Conservation (phyloP, 2,797 vertebrate species). For the Poecilia picta region DNA sequence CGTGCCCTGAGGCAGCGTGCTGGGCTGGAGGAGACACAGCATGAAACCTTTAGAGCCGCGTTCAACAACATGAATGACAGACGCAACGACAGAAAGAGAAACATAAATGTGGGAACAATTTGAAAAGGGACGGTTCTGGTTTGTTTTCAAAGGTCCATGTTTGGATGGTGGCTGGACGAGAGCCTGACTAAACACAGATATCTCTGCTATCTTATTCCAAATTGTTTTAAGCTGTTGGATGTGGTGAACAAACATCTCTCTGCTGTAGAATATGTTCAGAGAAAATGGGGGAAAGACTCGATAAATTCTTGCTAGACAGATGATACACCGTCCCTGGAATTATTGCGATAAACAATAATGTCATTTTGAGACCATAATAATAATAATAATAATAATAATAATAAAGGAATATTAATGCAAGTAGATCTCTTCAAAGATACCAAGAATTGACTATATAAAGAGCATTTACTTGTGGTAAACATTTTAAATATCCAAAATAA, state of each 20-base stretch:
- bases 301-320: too few species aligned
- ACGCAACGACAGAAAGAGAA: background rate
- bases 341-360: too few species aligned
- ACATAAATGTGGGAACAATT: constrained; percentile 14
- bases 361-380: too few species aligned
- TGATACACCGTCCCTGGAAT: too few species aligned
- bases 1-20: constrained; percentile 85
- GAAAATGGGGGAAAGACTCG: constrained; percentile 42
- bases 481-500: too few species aligned
- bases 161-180: constrained; percentile 4
- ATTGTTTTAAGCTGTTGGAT: constrained; percentile 8
- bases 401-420: too few species aligned
- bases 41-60: background rate
- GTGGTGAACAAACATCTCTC: constrained; percentile 55
- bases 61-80: background rate
- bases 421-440: too few species aligned
- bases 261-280: constrained; percentile 13
- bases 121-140: constrained; percentile 8
- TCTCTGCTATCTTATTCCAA: constrained; percentile 28
- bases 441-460: too few species aligned
- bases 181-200: constrained; percentile 35
- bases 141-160: constrained; percentile 21
- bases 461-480: too few species aligned
- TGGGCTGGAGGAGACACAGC: constrained; percentile 72
- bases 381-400: too few species aligned